phyloP scores from a whole-genome alignment of 2,888 invertebrate species.

The Acronicta psi region DNA sequence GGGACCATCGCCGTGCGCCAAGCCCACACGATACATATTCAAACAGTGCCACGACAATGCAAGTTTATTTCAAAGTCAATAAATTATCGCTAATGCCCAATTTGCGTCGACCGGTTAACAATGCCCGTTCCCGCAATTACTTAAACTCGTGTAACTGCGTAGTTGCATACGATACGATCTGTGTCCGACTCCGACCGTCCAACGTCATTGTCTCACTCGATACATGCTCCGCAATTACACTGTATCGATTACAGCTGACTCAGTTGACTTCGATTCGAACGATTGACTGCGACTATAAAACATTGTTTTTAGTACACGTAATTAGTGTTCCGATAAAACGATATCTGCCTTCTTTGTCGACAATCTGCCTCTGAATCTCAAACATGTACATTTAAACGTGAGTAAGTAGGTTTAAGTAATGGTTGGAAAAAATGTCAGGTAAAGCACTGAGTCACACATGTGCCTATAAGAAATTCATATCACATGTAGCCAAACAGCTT shows the following conservation, averaged over 20 bases:
- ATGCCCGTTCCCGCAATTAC: slow-evolving; percentile 88
- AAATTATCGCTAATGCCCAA: slow-evolving; percentile 89
- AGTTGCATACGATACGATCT: slow-evolving; percentile 83
- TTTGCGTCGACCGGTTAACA: slow-evolving; percentile 87
- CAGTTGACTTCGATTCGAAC: slow-evolving; percentile 77
- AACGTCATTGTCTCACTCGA: slow-evolving; percentile 84
- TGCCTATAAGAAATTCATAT: slow-evolving; percentile 70
- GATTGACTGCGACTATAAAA: slow-evolving; percentile 83
- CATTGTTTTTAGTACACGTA: slow-evolving; percentile 80
- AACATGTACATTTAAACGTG: slow-evolving; percentile 62
- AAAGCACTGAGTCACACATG: slow-evolving; percentile 66
- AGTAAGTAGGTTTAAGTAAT: slow-evolving; percentile 58
- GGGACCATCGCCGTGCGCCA: slow-evolving; percentile 74
- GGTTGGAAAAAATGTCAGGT: slow-evolving; percentile 59
- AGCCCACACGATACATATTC: slow-evolving; percentile 85
- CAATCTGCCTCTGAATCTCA: slow-evolving; percentile 67
- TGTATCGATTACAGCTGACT: slow-evolving; percentile 86
- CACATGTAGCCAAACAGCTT: slow-evolving; percentile 75
- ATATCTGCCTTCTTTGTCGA: slow-evolving; percentile 67
- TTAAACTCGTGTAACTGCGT: slow-evolving; percentile 87
- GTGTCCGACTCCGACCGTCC: slow-evolving; percentile 68
- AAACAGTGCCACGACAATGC: slow-evolving; percentile 84
- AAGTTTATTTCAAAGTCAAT: slow-evolving; percentile 85
- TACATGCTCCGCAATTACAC: slow-evolving; percentile 85
- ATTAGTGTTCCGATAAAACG: slow-evolving; percentile 78